Percentiles rank a stretch among this genome's conserved stretches.
Evolutionary conservation across 2,797 vertebrate genomes (phyloP).

Genomic region (Carcharodon carcharias): DNA sequence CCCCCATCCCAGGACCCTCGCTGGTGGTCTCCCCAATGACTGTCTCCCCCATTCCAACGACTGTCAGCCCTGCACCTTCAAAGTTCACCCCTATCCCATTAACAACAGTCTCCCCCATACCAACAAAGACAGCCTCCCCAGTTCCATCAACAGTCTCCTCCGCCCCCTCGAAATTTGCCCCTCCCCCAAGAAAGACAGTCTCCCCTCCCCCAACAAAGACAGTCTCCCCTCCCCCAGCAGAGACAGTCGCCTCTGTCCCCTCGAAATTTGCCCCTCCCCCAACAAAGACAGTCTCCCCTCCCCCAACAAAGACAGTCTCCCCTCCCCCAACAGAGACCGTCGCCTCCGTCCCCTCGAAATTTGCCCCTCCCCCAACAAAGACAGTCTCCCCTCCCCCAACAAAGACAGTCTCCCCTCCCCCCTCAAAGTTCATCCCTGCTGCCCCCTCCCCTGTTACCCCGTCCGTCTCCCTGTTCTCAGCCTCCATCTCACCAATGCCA

Average conservation of each 20-base stretch:
- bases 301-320: not conserved
- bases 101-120: not conserved
- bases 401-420: conserved; percentile 43
- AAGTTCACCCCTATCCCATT: conserved; percentile 3
- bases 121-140: not conserved
- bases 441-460: conserved; percentile 39
- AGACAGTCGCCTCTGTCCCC: too few relatives aligned
- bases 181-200: not conserved
- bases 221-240: conserved; percentile 11
- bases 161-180: conserved; percentile 40
- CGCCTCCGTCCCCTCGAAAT: too few relatives aligned
- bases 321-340: not conserved
- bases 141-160: conserved; percentile 42
- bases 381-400: not conserved
- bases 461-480: conserved; percentile 43
- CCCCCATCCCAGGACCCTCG: conserved; percentile 37
- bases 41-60: conserved; percentile 27
- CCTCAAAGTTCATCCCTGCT: conserved; percentile 52
- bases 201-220: conserved; percentile 38
- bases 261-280: not conserved
- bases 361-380: not conserved
- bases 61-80: too few relatives aligned
- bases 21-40: not conserved
- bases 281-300: not conserved
- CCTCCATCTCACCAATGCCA: conserved; percentile 47